Base-by-base conservation (phyloP, 2,113 vertebrate species). In the Halichoerus grypus region DNA sequence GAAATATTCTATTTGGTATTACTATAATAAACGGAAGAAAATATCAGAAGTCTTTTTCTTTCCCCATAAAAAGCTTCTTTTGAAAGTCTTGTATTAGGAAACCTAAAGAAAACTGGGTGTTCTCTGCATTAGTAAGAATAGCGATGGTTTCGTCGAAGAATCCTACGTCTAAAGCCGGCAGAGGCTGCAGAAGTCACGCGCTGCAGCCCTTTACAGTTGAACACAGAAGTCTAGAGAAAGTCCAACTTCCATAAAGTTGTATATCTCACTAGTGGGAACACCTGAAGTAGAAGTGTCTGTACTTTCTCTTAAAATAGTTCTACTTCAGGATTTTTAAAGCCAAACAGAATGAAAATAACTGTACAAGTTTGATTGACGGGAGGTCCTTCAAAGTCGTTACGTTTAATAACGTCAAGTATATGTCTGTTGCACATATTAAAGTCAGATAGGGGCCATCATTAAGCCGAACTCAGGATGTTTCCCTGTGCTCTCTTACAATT, bases 1-100 rank as follows among this genome's bases (percentile, higher is more conserved):
- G 12, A 88, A 91, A 31, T 26, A 31, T 51, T 80, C 39, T 42
- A 16, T 83, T 74, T 69, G 36, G 5, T 59, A 33, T 46, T 61
- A 9, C 46, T 96, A n/a, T 81, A 88, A 83, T 22, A 91, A 77
- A 49, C 1, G 51, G 59, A 94, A 71, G 83, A 77, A 92, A 80
- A 57, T 67, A 21, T 31, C 46, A 71, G 59, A 55, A 88, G 51
- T 57, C 39, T 14, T 1, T 92, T 59, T 74, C 80, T 22, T 51
- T 1, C 5, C 33, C 21, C 15, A 39, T 7, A 46, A 85, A 39
- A 95, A 46, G 11, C 84, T 55, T 69, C 59, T 53, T 53, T 49
- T 63, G 51, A 53, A n/a, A 63, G 51, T 31, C 80, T 86, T 90
- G 2, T 4, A 49, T 76, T 76, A 83, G 28, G 67, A 94, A 89